Evolutionary conservation across 2,113 vertebrate genomes (phyloP).

Genomic region (Phoxinus phoxinus): DNA sequence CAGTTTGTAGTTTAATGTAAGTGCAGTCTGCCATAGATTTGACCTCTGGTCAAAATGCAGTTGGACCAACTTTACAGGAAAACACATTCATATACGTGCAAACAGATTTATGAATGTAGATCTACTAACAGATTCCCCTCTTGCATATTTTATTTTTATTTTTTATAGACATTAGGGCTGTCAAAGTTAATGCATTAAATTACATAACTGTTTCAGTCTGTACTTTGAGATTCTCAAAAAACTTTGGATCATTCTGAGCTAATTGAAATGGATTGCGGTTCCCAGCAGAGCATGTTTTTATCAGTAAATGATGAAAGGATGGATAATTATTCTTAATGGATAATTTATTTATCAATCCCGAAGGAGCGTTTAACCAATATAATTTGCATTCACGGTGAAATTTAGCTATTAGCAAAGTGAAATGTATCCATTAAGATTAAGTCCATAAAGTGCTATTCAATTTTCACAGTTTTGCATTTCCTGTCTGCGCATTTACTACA

Average conservation of each 20-base stretch:
- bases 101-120: neutral
- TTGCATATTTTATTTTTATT: neutral
- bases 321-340: neutral
- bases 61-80: neutral
- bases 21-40: constrained; percentile 85
- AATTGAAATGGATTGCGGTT: neutral
- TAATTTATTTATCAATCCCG: neutral
- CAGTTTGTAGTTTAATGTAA: constrained; percentile 66
- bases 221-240: neutral
- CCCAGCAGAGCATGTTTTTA: neutral
- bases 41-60: constrained; percentile 71
- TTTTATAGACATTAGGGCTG: neutral
- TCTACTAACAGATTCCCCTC: neutral
- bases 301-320: neutral
- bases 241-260: neutral
- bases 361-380: neutral
- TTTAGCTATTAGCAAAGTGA: neutral
- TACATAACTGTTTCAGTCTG: neutral
- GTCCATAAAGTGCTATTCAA: neutral
- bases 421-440: neutral
- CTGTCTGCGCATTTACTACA: neutral
- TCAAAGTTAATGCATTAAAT: neutral
- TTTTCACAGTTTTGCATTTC: neutral
- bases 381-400: neutral
- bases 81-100: neutral